Base-by-base conservation (phyloP, 2,797 vertebrate genomes). In the Arrhamphus sclerolepis region DNA sequence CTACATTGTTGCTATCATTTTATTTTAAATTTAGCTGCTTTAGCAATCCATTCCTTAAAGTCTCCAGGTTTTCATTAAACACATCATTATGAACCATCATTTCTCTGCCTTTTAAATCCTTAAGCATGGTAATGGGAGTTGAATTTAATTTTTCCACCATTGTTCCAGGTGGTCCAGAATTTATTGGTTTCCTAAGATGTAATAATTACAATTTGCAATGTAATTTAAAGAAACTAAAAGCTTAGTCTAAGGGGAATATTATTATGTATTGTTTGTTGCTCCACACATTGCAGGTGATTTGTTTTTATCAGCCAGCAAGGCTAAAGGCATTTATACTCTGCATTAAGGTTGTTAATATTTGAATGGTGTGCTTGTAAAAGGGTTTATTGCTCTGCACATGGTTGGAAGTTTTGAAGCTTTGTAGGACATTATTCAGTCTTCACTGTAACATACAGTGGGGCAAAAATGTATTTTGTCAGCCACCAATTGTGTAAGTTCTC, bases 151-250 rank as follows among this genome's bases (percentile, higher is more conserved):
- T 66, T 46, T 56, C 52, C 43, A 26, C 47, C 28, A 61, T 67
- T 72, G 60, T 75, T 77, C 62, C 63, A 56, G 52, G 47, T 66
- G 64, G 46, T 62, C 55, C 31, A 53, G 28, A 75, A 67, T 80
- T 60, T 67, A 79, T 82, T 72, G 58, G 58, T 68, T 80, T 61
- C 57, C 71, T 77, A 42, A 55, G 56, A 56, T 78, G 67, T 75
- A 63, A 72, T 85, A 78, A 85, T 77, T 79, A 70, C 66, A 71
- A 71, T 76, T 78, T 72, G 58, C 75, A 60, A 47, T 80, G 59
- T 72, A 61, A 64, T 69, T 69, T 65, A 68, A 83, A 63, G 62
- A 58, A 78, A 76, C 43, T 72, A 77, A 74, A 76, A 3, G 1
- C 48, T 40, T 6, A 11, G 17, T 78, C 78, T 46, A 4, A 2